Base-by-base conservation (phyloP, 2,888 invertebrate species). In the Sabatieria punctata region DNA sequence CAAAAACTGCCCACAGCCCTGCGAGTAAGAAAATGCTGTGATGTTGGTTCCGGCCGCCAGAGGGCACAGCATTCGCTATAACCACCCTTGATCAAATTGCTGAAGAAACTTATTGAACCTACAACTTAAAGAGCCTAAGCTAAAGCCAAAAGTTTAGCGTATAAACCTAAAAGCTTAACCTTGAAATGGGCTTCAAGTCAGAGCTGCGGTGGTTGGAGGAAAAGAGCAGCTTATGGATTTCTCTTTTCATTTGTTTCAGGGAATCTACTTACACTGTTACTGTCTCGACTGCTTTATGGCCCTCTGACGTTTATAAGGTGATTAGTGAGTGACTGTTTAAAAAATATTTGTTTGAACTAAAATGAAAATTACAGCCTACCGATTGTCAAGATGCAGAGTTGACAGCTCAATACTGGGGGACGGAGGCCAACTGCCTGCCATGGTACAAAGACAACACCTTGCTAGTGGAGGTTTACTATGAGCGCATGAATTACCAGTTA, bases 381-480 rank as follows among this genome's bases (percentile, higher is more conserved):
- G 57, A 59, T 35, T 60, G 60, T 49, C 53, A 49, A 13, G 49
- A 49, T 27, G n/a, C n/a, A n/a, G n/a, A n/a, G n/a, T n/a, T n/a
- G n/a, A n/a, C 4, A 15, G 2, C n/a, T 2, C 11, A 19, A 3
- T 19, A 35, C 40, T 4, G 35, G 44, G 25, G 41, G 36, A 19
- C 41, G 41, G 50, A 36, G 39, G 30, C 19, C 18, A 23, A 30
- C 13, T 49, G 55, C 40, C 25, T 38, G 4, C 25, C 45, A 15
- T 57, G 56, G 54, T 61, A 58, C 56, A 60, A 62, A 42, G 47
- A 54, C 2, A 65, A 66, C 43, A 59, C 67, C 21, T 56, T 63
- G 8, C 61, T 65, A 40, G 46, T 68, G 2, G 64, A 65, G 48
- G 59, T 67, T 22, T 68, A 64, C 54, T 68, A 60, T 52, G 60